Evolutionary conservation across 35 echinoderm and acorn worm species (phyloP).

Genomic region (Stichopus chloronotus): DNA sequence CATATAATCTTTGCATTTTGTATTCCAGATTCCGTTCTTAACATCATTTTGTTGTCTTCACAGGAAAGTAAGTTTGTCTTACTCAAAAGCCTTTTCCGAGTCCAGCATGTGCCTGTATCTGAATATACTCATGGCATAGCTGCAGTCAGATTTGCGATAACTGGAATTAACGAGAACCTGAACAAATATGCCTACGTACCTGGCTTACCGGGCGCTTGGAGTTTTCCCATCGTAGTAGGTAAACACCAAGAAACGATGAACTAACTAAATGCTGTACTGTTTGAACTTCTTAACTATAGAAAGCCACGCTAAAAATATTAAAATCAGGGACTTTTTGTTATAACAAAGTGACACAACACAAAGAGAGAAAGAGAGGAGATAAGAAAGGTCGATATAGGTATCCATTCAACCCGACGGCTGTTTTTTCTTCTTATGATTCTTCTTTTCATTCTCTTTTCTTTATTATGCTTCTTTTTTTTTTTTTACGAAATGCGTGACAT

Average conservation of each 20-base stretch:
- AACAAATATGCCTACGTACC: neutral
- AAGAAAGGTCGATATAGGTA: neutral
- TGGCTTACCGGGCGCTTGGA: neutral
- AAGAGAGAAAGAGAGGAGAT: neutral
- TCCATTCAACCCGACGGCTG: constrained; percentile 14
- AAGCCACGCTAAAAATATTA: neutral
- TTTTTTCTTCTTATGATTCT: neutral
- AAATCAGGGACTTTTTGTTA: neutral
- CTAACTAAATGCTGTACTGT: neutral
- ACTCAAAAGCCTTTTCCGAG: too few relatives aligned
- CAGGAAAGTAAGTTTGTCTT: too few relatives aligned
- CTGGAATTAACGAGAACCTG: neutral
- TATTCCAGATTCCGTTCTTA: too few relatives aligned
- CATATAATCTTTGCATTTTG: too few relatives aligned
- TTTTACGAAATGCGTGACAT: neutral
- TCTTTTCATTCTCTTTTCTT: too few relatives aligned
- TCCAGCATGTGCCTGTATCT: too few relatives aligned
- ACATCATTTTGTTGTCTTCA: too few relatives aligned
- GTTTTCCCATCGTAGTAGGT: too few relatives aligned
- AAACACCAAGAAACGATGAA: neutral
- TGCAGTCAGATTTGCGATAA: too few relatives aligned
- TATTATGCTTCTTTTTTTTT: too few relatives aligned
- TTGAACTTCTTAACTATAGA: neutral
- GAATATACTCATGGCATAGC: too few relatives aligned
- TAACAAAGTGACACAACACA: neutral